Evolutionary conservation across 2,113 vertebrate genomes (phyloP).

Genomic region (Nyctibius bracteatus): DNA sequence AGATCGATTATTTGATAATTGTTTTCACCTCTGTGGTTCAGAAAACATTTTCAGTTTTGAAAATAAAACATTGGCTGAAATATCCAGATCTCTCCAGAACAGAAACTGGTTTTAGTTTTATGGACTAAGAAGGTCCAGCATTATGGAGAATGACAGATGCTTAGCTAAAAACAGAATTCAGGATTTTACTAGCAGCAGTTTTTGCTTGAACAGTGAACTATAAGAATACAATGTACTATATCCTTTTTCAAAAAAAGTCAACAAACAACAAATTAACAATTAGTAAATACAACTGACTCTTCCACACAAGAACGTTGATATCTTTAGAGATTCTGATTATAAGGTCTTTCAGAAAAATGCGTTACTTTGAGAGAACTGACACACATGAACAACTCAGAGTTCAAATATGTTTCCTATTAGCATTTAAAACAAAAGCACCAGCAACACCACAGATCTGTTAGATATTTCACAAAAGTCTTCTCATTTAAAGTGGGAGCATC

Average conservation of each 20-base stretch:
- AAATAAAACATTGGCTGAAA: neutral
- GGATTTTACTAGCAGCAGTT: neutral
- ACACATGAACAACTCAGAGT: neutral
- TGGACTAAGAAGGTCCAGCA: neutral
- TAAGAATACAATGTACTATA: neutral
- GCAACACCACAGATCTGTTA: neutral
- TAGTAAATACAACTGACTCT: neutral
- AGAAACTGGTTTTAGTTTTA: neutral
- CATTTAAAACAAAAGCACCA: neutral
- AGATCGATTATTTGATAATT: accelerated
- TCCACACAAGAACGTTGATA: neutral
- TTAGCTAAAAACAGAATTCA: neutral
- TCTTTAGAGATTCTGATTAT: neutral
- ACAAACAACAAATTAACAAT: neutral
- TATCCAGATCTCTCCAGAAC: neutral
- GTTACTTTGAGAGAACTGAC: neutral
- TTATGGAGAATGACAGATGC: neutral
- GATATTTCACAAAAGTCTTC: neutral
- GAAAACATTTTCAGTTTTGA: neutral
- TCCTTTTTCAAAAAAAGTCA: neutral
- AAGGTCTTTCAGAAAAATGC: neutral
- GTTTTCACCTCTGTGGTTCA: neutral
- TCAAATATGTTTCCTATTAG: neutral
- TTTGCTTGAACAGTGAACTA: neutral
- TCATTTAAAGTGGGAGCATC: neutral